A percentile compares a stretch with the other conserved stretches of the same genome.
Evolutionary conservation across 1,140 invertebrate species (phyloP).

Genomic region (Choristoneura fumiferana): DNA sequence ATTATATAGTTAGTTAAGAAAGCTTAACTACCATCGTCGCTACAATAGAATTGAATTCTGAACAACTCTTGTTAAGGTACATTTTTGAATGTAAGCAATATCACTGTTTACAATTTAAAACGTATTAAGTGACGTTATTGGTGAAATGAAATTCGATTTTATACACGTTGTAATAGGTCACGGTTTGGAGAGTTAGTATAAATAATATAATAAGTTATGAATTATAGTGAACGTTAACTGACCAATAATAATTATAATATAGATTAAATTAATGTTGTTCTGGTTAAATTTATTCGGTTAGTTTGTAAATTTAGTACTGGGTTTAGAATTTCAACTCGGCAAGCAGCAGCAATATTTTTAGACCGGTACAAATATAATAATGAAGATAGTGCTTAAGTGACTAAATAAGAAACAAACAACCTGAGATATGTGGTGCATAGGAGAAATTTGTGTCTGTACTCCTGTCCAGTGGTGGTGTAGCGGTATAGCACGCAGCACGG

Average conservation of each 20-base stretch:
- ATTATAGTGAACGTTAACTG: conserved; percentile 3
- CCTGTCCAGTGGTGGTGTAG: no score
- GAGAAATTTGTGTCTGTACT: no score
- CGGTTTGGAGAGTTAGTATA: background rate
- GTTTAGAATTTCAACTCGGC: no score
- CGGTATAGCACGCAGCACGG: no score
- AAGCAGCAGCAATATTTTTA: no score
- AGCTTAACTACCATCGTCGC: background rate
- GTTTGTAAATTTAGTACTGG: background rate
- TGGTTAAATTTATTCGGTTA: background rate
- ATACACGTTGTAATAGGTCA: background rate
- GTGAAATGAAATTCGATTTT: background rate
- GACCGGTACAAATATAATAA: no score
- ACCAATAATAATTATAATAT: conserved; percentile 12
- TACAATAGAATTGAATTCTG: background rate
- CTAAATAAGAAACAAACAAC: no score
- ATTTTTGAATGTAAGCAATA: no score
- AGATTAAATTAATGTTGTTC: conserved; percentile 3
- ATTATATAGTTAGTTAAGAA: background rate
- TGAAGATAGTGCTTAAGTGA: no score
- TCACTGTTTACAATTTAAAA: no score
- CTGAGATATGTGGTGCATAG: no score
- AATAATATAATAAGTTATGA: background rate
- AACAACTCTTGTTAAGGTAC: background rate
- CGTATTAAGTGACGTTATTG: no score